phyloP scores from a whole-genome alignment of 2,888 invertebrate species.

The Uropetala carovei region DNA sequence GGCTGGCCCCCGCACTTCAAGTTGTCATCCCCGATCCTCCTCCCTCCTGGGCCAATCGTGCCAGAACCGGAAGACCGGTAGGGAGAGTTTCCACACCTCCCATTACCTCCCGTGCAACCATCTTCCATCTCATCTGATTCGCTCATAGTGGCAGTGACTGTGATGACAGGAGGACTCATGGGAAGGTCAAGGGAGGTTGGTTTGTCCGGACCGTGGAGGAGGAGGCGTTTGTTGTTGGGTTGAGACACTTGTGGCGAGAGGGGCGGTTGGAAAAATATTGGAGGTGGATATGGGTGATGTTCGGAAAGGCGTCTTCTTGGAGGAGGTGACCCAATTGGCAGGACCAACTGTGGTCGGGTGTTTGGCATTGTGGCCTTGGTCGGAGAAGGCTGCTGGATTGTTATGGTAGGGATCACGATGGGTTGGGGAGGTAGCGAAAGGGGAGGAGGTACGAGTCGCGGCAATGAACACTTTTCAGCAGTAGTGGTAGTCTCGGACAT shows the following conservation, averaged over 20 bases:
- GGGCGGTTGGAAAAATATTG: slow-evolving; percentile 55
- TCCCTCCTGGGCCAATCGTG: slow-evolving; percentile 73
- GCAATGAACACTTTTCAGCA: slow-evolving; percentile 23
- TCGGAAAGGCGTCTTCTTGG: slow-evolving; percentile 75
- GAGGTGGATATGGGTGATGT: slow-evolving; percentile 36
- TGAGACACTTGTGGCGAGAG: slow-evolving; percentile 73
- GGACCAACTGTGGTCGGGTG: slow-evolving; percentile 31
- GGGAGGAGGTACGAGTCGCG: slow-evolving; percentile 66
- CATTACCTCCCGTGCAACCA: slow-evolving; percentile 72
- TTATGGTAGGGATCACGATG: slow-evolving; percentile 81
- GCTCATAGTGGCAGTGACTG: slow-evolving; percentile 86
- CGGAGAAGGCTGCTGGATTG: slow-evolving; percentile 83
- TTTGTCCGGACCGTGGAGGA: slow-evolving; percentile 81
- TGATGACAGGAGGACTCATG: slow-evolving; percentile 80
- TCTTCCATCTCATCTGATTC: slow-evolving; percentile 84
- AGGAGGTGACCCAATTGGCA: slow-evolving; percentile 77
- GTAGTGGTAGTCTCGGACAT: slow-evolving; percentile 72
- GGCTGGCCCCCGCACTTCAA: slow-evolving; percentile 66
- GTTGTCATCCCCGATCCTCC: slow-evolving; percentile 72
- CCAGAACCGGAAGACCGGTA: slow-evolving; percentile 67
- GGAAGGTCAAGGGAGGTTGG: slow-evolving; percentile 80
- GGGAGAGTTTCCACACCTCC: slow-evolving; percentile 38
- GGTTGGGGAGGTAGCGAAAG: slow-evolving; percentile 75
- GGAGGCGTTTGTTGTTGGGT: slow-evolving; percentile 70
- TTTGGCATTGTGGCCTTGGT: slow-evolving; percentile 78